A percentile compares a stretch with the other conserved stretches of the same genome.
These are phyloP conservation scores for Takifugu ocellatus DNA, from an alignment of 2,797 vertebrate species.

Conservation along the genomic window DNA sequence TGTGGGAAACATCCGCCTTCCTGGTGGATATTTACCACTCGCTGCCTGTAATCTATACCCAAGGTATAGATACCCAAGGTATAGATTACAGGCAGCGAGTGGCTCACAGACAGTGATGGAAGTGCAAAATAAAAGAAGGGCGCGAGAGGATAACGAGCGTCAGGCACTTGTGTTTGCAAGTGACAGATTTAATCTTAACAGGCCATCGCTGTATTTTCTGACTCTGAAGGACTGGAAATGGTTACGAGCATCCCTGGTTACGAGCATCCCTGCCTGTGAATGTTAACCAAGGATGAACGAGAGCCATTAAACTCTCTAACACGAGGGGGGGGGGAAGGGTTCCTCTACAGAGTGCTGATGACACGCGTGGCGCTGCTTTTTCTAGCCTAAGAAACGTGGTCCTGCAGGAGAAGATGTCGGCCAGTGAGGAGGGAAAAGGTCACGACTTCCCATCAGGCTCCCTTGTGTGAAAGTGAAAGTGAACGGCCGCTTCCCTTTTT, in stretches of 20 bases:
- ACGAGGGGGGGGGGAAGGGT: no score
- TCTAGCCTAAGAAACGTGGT: conserved; percentile 1
- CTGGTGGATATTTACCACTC: conserved; percentile 57
- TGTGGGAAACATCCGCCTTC: conserved; percentile 51
- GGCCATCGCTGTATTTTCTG: conserved; percentile 17
- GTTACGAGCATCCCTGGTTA: conserved; percentile 23
- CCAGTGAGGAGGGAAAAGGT: background rate
- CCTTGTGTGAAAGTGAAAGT: background rate
- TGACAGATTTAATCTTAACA: conserved; percentile 39
- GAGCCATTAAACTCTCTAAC: no score
- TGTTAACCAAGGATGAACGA: conserved; percentile 14
- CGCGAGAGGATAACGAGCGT: conserved; percentile 37
- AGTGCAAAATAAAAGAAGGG: conserved; percentile 19
- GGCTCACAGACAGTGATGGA: conserved; percentile 13
- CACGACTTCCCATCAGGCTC: conserved; percentile 1
- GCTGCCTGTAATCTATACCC: conserved; percentile 17
- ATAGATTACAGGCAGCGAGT: conserved; percentile 10
- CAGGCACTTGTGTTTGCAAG: conserved; percentile 29
- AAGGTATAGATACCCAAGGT: no score
- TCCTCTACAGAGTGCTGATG: conserved; percentile 1
- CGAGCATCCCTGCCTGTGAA: conserved; percentile 29
- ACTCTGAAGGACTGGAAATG: conserved; percentile 30
- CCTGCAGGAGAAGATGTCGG: background rate
- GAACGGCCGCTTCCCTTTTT: no score
- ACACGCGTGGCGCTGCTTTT: conserved; percentile 5